These are phyloP conservation scores for Eupithecia vulgata DNA, from an alignment of 2,888 invertebrate genomes.

Conservation along the genomic window DNA sequence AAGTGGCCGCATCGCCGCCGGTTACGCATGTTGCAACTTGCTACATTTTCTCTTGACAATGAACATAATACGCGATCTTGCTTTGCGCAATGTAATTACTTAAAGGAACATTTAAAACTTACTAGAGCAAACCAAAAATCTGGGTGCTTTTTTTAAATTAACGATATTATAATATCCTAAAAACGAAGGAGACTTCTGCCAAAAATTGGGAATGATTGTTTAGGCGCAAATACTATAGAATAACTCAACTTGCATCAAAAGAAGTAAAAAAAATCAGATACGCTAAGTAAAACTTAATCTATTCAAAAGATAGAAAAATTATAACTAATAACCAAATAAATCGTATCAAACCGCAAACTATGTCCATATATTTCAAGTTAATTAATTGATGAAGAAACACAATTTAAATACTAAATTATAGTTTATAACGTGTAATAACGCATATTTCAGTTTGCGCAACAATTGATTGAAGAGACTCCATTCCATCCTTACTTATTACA, in stretches of 20 bases:
- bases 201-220: background rate
- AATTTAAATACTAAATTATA: slow-evolving; percentile 20
- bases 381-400: slow-evolving; percentile 17
- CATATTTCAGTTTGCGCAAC: slow-evolving; percentile 13
- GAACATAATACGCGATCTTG: slow-evolving; percentile 62
- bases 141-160: background rate
- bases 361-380: slow-evolving; percentile 21
- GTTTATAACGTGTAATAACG: slow-evolving; percentile 18
- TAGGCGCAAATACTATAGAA: background rate
- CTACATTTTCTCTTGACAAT: slow-evolving; percentile 73
- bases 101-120: slow-evolving; percentile 8
- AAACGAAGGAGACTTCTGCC: background rate
- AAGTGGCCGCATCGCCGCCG: slow-evolving; percentile 57
- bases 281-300: slow-evolving; percentile 2
- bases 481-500: background rate
- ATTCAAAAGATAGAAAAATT: background rate
- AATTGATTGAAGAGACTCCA: slow-evolving; percentile 5
- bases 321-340: slow-evolving; percentile 21
- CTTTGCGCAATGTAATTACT: slow-evolving; percentile 60
- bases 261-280: background rate
- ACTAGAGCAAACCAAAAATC: background rate
- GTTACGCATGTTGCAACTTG: slow-evolving; percentile 60
- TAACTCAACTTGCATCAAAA: background rate
- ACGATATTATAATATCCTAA: background rate
- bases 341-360: slow-evolving; percentile 16